Evolutionary conservation across 2,797 vertebrate species (phyloP).

Genomic region (Taenioides sp.): DNA sequence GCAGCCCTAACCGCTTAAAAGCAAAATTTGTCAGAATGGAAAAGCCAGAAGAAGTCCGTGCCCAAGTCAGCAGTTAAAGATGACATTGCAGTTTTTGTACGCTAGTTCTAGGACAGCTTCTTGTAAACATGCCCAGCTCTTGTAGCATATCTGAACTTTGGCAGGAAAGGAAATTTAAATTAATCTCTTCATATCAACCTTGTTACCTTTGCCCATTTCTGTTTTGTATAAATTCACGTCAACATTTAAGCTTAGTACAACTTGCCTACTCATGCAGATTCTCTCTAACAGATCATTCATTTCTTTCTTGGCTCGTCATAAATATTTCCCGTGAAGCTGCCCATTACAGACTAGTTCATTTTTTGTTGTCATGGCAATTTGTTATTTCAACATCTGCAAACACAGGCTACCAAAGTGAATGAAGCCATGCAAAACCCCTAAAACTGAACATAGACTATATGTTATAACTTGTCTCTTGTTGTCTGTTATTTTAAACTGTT

Average conservation of each 20-base stretch:
- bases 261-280: background rate
- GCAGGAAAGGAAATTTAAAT: background rate
- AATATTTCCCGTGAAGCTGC: background rate
- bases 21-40: slow-evolving; percentile 1
- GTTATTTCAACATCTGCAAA: background rate
- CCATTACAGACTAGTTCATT: background rate
- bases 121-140: background rate
- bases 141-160: background rate
- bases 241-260: background rate
- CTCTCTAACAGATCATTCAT: too few relatives aligned
- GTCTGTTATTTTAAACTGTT: background rate
- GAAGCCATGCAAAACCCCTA: too few relatives aligned
- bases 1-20: slow-evolving; percentile 8
- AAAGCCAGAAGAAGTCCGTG: slow-evolving; percentile 7
- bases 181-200: background rate
- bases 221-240: background rate
- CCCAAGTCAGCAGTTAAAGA: background rate
- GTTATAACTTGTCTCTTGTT: background rate
- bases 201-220: background rate
- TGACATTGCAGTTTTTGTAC: background rate
- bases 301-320: background rate
- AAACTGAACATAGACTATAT: background rate
- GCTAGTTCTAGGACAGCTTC: background rate
- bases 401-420: background rate
- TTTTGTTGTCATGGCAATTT: background rate